Base-by-base conservation (phyloP, 2,797 vertebrate species). In the Catharus ustulatus region DNA sequence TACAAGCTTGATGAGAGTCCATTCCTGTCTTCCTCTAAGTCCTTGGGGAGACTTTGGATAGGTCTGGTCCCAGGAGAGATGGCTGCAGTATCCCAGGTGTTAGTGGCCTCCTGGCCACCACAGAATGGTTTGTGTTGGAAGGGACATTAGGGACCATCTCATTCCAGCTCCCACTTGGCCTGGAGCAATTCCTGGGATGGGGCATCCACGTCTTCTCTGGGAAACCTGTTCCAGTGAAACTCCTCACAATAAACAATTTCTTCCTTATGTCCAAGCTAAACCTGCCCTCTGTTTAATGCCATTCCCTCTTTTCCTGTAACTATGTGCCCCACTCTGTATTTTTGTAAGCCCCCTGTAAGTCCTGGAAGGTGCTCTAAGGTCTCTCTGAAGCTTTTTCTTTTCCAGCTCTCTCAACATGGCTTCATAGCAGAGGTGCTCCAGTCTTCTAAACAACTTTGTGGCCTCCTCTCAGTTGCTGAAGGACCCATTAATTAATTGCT, bases 81-180 rank as follows among this genome's bases (percentile, higher is more conserved):
- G 79, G 19, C 36, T 76, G 34, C 42, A 15, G 4, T 21, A 11
- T 66, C 27, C 43, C 40, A n/a, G 3, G 1, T 10, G 12, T 73
- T 64, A 29, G 21, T 34, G 46, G 12, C 55, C 59, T 79, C 15
- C 18, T 5, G 8, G n/a, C 45, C 29, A 26, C 27, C 19, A 9
- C 7, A 63, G 45, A 58, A 29, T 29, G 45, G 8, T 32, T 52
- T 58, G 22, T 11, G 38, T 42, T 76, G 38, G 38, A 46, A 76
- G 22, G 40, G 16, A 18, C 40, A 22, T 71, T 24, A 52, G 52
- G 69, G 5, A 45, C 10, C 6, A 13, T 34, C 22, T 46, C 0
- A 0, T 75, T 81, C 38, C 0, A 0, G 2, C 22, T 34, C 13
- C 30, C 19, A 0, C 45, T 27, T 59, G 24, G 6, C 32, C 20